phyloP scores from a whole-genome alignment of 2,113 vertebrate genomes.

The Colossoma macropomum region DNA sequence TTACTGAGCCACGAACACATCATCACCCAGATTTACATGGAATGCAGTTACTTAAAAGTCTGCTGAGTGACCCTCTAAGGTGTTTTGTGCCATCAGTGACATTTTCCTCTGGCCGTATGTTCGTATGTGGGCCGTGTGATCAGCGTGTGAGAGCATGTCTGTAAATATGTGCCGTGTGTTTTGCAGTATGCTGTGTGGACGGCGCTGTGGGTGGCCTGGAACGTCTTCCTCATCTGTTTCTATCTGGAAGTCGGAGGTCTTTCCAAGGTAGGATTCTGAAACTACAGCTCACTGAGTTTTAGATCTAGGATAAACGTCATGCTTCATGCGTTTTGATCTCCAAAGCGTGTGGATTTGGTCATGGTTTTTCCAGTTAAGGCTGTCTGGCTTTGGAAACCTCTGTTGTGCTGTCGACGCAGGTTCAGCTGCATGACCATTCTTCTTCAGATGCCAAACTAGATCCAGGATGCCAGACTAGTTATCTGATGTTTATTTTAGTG shows the following conservation, averaged over 20 bases:
- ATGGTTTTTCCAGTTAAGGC: neutral
- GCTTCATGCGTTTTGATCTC: neutral
- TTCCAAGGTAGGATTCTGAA: slow-evolving; percentile 81
- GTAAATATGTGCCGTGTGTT: slow-evolving; percentile 3
- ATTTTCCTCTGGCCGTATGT: neutral
- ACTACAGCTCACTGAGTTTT: neutral
- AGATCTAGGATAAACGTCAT: neutral
- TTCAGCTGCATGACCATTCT: neutral
- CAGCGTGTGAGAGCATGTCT: neutral
- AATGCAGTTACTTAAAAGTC: neutral
- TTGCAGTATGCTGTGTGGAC: slow-evolving; percentile 88
- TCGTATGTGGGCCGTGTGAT: neutral
- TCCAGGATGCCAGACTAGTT: too few species aligned
- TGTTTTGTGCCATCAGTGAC: neutral
- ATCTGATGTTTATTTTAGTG: too few species aligned
- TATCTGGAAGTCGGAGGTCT: slow-evolving; percentile 92
- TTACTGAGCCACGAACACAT: neutral
- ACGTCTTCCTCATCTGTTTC: slow-evolving; percentile 92
- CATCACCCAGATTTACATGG: neutral
- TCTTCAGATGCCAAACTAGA: neutral
- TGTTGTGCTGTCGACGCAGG: neutral
- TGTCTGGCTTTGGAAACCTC: neutral
- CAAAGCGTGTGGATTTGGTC: neutral
- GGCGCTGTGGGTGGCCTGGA: slow-evolving; percentile 92
- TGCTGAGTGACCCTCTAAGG: too few species aligned